Conservation (phyloP, 2,888 invertebrate species). For the Autographa pulchrina region DNA sequence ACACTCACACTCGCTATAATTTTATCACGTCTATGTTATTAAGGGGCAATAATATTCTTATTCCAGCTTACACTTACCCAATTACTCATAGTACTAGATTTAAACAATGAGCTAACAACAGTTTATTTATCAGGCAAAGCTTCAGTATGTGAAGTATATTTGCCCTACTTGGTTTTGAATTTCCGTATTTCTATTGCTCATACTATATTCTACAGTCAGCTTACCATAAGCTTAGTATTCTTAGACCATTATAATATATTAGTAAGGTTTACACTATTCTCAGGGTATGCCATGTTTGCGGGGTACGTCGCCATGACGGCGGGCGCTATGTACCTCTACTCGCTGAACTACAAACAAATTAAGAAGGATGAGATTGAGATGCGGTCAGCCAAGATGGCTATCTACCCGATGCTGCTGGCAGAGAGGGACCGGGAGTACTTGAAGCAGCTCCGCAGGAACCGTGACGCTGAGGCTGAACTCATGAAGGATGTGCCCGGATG, state of each 20-base stretch:
- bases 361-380: constrained; percentile 91
- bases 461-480: constrained; percentile 95
- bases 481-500: constrained; percentile 98
- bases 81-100: too few relatives aligned
- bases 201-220: too few relatives aligned
- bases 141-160: too few relatives aligned
- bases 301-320: constrained; percentile 90
- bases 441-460: constrained; percentile 93
- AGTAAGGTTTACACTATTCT: constrained; percentile 42
- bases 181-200: too few relatives aligned
- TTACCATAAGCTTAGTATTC: not conserved
- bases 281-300: constrained; percentile 91
- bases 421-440: constrained; percentile 96
- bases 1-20: too few relatives aligned
- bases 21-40: too few relatives aligned
- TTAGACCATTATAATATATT: not conserved
- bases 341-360: constrained; percentile 86
- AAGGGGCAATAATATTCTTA: too few relatives aligned
- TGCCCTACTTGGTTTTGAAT: too few relatives aligned
- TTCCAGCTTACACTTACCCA: too few relatives aligned
- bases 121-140: too few relatives aligned
- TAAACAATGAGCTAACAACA: too few relatives aligned
- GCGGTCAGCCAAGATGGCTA: constrained; percentile 93
- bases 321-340: constrained; percentile 89
- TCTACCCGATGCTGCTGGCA: constrained; percentile 94